These are phyloP conservation scores for Drosophila helvetica DNA, from an alignment of 2,888 invertebrate genomes.

Conservation along the genomic window DNA sequence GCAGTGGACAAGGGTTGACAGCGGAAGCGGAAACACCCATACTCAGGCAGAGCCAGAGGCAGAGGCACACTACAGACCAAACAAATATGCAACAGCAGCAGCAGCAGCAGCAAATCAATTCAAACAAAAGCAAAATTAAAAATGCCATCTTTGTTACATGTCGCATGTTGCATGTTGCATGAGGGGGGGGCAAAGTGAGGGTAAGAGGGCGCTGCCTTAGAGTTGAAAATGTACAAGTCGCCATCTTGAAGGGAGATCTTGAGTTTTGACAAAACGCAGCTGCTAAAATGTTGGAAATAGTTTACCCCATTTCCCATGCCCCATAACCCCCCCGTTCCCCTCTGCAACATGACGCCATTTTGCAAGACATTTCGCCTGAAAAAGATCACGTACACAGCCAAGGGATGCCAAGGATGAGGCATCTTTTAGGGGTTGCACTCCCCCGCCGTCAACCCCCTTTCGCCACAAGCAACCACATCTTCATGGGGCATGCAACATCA, in stretches of 20 bases:
- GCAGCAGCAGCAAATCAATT: conserved; percentile 38
- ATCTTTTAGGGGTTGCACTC: conserved; percentile 33
- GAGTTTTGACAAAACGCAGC: conserved; percentile 60
- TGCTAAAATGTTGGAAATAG: conserved; percentile 55
- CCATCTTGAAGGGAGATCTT: conserved; percentile 7
- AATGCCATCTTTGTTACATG: conserved; percentile 70
- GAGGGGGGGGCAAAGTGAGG: too few species aligned
- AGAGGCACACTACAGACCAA: conserved; percentile 21
- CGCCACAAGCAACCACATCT: too few species aligned
- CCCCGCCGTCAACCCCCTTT: neutral
- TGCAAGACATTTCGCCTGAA: conserved; percentile 63
- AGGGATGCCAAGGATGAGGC: conserved; percentile 24
- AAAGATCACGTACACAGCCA: conserved; percentile 64
- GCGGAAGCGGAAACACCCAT: conserved; percentile 69
- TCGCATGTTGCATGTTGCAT: conserved; percentile 27
- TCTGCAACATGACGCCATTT: conserved; percentile 57
- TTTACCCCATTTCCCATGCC: conserved; percentile 13
- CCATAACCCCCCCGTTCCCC: neutral
- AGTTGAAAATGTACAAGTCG: neutral
- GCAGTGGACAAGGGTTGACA: conserved; percentile 25
- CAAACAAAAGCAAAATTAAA: conserved; percentile 63
- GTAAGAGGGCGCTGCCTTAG: too few species aligned
- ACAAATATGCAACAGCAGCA: conserved; percentile 30
- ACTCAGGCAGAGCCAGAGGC: conserved; percentile 23
- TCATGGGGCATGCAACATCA: conserved; percentile 11